Conservation (phyloP, 2,888 invertebrate species). For the Cephus spinipes region DNA sequence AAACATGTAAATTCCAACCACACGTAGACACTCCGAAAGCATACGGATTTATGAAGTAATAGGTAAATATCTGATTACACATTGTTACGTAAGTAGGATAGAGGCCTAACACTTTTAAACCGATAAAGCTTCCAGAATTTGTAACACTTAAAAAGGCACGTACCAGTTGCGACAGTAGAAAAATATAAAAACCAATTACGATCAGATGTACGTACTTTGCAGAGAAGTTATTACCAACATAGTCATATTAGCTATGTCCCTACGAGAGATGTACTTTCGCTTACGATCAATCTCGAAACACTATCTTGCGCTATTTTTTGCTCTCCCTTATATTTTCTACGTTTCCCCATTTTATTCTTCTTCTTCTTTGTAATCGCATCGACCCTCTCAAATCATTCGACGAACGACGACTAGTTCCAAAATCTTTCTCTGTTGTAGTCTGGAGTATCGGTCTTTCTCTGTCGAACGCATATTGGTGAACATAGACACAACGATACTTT, state of each 20-base stretch:
- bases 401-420: background rate
- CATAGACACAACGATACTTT: too few species aligned
- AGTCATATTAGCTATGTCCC: conserved; percentile 25
- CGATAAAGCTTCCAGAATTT: background rate
- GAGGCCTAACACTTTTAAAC: background rate
- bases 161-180: conserved; percentile 49
- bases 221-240: conserved; percentile 36
- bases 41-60: background rate
- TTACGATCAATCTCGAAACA: background rate
- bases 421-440: too few species aligned
- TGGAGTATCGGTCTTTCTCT: too few species aligned
- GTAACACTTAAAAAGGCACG: conserved; percentile 53
- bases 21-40: background rate
- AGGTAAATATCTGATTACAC: background rate
- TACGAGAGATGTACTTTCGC: conserved; percentile 18
- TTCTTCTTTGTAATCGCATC: background rate
- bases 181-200: conserved; percentile 48
- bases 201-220: conserved; percentile 18
- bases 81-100: background rate
- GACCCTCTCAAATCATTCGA: background rate
- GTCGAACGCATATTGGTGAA: too few species aligned
- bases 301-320: conserved; percentile 2
- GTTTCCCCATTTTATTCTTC: background rate
- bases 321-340: conserved; percentile 23
- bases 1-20: background rate